Evolutionary conservation across 2,113 vertebrate genomes (phyloP).

Genomic region (Piliocolobus tephrosceles): DNA sequence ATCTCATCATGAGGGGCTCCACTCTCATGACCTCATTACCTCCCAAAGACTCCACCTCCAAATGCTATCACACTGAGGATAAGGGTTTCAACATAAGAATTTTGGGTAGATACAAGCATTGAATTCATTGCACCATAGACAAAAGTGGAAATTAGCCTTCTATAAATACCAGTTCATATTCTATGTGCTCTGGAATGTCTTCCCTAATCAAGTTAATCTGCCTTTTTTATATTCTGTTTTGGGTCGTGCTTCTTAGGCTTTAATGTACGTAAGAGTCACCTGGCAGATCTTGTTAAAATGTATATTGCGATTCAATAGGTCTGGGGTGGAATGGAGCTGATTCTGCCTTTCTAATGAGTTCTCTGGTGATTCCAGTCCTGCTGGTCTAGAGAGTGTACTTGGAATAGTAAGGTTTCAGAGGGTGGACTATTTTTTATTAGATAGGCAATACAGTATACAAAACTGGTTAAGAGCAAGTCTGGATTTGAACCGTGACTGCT

Average conservation of each 20-base stretch:
- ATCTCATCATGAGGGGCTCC: background rate
- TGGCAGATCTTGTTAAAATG: background rate
- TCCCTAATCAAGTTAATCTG: background rate
- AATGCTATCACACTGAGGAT: background rate
- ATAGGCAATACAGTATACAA: background rate
- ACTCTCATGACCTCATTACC: background rate
- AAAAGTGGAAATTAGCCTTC: background rate
- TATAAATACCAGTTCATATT: background rate
- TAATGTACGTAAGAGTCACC: background rate
- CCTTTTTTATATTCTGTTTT: background rate
- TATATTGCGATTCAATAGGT: background rate
- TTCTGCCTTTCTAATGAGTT: background rate
- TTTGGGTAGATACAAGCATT: background rate
- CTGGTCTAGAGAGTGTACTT: background rate
- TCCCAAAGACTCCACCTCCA: background rate
- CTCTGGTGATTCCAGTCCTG: background rate
- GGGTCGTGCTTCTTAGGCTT: background rate
- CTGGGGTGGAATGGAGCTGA: background rate
- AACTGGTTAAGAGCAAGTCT: background rate
- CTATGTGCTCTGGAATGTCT: background rate
- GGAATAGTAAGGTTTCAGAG: background rate
- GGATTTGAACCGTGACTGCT: background rate
- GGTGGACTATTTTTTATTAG: background rate
- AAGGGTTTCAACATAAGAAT: background rate
- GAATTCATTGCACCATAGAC: background rate